Evolutionary conservation across 1,140 invertebrate genomes (phyloP).

Genomic region (Neomicropteryx cornuta): DNA sequence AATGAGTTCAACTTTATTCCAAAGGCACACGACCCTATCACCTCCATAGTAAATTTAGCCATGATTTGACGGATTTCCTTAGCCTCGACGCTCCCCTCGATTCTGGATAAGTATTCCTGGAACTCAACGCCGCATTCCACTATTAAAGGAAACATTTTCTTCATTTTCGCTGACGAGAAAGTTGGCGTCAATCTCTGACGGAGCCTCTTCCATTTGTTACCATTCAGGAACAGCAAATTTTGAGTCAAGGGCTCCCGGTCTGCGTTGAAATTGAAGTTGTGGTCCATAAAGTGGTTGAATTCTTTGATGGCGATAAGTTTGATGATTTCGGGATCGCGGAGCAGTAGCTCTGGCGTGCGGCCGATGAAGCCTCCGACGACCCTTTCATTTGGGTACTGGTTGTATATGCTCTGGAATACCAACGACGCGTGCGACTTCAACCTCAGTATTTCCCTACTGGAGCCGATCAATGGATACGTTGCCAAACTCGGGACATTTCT

Average conservation of each 20-base stretch:
- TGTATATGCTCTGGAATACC: slow-evolving; percentile 13
- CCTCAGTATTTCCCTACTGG: slow-evolving; percentile 7
- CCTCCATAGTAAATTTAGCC: slow-evolving; percentile 25
- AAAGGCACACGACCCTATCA: slow-evolving; percentile 35
- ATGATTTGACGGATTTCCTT: slow-evolving; percentile 33
- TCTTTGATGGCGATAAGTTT: slow-evolving; percentile 43
- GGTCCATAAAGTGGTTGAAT: slow-evolving; percentile 39
- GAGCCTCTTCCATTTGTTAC: slow-evolving; percentile 34
- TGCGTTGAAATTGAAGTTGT: slow-evolving; percentile 17
- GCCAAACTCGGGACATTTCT: slow-evolving; percentile 7
- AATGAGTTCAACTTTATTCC: slow-evolving; percentile 33
- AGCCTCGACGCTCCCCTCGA: slow-evolving; percentile 15
- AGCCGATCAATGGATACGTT: slow-evolving; percentile 8
- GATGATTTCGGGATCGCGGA: slow-evolving; percentile 39
- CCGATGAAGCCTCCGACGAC: slow-evolving; percentile 30
- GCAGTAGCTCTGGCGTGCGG: slow-evolving; percentile 30
- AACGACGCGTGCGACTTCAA: slow-evolving; percentile 3
- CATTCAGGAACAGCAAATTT: slow-evolving; percentile 30
- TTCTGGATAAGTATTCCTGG: slow-evolving; percentile 17
- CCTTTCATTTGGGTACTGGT: slow-evolving; percentile 14
- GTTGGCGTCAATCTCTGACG: slow-evolving; percentile 38
- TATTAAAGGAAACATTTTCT: slow-evolving; percentile 34
- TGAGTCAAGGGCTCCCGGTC: slow-evolving; percentile 31
- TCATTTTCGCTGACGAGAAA: slow-evolving; percentile 47
- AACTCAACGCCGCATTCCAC: slow-evolving; percentile 24